These are phyloP conservation scores for Manis crassicaudata DNA, from an alignment of 2,797 vertebrate genomes.

Conservation along the genomic window DNA sequence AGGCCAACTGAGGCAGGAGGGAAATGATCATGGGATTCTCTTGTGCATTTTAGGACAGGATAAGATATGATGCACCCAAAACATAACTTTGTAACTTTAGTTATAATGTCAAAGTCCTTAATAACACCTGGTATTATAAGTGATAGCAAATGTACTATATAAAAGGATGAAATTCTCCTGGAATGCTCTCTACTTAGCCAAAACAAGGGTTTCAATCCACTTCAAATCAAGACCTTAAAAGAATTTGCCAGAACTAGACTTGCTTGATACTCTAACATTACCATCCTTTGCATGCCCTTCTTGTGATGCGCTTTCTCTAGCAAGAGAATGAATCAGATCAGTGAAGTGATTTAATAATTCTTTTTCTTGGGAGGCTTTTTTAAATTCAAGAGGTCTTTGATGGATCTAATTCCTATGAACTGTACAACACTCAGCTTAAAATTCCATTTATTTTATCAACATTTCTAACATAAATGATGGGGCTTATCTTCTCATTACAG, in stretches of 20 bases:
- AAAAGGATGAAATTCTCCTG: constrained; percentile 6
- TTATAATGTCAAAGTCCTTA: background rate
- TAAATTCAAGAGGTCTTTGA: constrained; percentile 68
- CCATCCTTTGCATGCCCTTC: constrained; percentile 21
- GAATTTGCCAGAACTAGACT: background rate
- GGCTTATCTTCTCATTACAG: constrained; percentile 42
- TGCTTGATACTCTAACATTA: background rate
- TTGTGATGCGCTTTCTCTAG: background rate
- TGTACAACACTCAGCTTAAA: constrained; percentile 54
- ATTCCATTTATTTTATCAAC: constrained; percentile 65
- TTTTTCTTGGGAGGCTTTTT: constrained; percentile 57
- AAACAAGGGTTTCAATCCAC: constrained; percentile 29
- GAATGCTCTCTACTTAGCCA: constrained; percentile 14
- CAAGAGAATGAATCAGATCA: constrained; percentile 51
- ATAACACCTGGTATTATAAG: background rate
- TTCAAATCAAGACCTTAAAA: constrained; percentile 31
- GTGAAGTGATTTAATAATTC: constrained; percentile 52
- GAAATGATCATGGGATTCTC: background rate
- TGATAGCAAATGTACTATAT: background rate
- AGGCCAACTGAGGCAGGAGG: background rate
- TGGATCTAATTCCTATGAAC: constrained; percentile 60
- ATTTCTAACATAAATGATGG: constrained; percentile 56
- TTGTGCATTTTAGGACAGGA: background rate
- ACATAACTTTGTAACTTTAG: background rate
- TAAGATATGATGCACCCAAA: background rate